Evolutionary conservation across 2,888 invertebrate genomes (phyloP), one percentile per base, ranked within the genome.

Genomic region (Diplolepis rosae): DNA sequence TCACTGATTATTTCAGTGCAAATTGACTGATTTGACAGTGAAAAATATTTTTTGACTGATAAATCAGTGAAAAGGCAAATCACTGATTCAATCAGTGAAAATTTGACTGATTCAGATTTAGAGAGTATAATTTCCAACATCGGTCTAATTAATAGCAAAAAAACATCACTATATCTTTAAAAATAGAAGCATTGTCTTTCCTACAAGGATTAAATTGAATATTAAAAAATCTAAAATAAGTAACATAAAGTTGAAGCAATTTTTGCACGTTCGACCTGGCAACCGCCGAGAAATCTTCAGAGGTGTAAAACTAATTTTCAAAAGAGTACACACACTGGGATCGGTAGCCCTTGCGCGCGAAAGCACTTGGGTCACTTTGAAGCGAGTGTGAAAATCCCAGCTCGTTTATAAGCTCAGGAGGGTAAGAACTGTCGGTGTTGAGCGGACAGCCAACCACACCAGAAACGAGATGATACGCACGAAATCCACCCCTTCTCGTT

Each of bases 361-460:
- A 77, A 73, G 80, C 74, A 71, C 75, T 71, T 73, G 28, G 75
- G 77, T 81, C 69, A 74, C 80, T 81, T 81, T 81, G 80, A 81
- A 81, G 77, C 71, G 77, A 39, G 39, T 61, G 61, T 42, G 66
- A 66, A 48, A 66, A 48, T 48, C 27, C 45, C 45, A 15, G 24
- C 65, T 65, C 18, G 27, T 48, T 66, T 45, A 66, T 48, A 66
- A 30, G 28, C 65, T 15, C 42, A 66, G 6, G 7, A 61, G 61
- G 61, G 39, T 61, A 52, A 13, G 22, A 27, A 75, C 74, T 77
- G 76, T 75, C 76, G 76, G 73, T 70, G 65, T 70, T 66, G 76
- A 76, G 71, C 73, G 70, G 51, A 39, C 66, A 65, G 71, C 72
- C 75, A 39, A 2, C 6, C n/a, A 61, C 3, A 73, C 72, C 73